phyloP scores from a whole-genome alignment of 2,113 vertebrate species.

The Alaudala cheleensis region DNA sequence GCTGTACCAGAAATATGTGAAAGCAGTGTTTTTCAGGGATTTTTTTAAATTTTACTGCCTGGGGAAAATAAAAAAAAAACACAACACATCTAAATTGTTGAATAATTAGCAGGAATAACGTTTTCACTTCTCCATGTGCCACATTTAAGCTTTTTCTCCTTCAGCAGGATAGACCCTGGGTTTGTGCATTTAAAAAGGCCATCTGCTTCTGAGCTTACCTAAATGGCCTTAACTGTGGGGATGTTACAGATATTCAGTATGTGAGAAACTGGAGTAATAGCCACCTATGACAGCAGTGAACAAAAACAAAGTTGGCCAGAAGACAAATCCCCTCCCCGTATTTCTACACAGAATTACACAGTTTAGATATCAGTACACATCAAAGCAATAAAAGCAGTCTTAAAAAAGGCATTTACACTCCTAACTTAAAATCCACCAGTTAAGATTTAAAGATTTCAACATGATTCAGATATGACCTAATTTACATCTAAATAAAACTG shows the following conservation, averaged over 20 bases:
- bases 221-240: neutral
- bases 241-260: neutral
- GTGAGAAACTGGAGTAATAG: neutral
- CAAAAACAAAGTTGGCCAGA: neutral
- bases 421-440: neutral
- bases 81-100: constrained; percentile 6
- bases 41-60: constrained; percentile 52
- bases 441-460: neutral
- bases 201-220: constrained; percentile 10
- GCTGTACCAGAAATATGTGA: neutral
- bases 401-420: neutral
- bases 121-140: neutral
- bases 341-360: neutral
- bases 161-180: neutral
- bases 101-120: constrained; percentile 32
- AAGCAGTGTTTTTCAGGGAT: constrained; percentile 32
- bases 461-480: neutral
- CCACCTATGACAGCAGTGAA: neutral
- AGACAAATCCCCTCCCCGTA: neutral
- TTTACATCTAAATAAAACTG: neutral
- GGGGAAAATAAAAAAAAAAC: constrained; percentile 45
- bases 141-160: neutral
- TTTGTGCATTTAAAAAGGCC: neutral
- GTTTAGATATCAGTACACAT: neutral
- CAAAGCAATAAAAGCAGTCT: neutral